These are phyloP conservation scores for Macrosoma leucophasiata DNA, from an alignment of 2,888 invertebrate species.

Conservation along the genomic window DNA sequence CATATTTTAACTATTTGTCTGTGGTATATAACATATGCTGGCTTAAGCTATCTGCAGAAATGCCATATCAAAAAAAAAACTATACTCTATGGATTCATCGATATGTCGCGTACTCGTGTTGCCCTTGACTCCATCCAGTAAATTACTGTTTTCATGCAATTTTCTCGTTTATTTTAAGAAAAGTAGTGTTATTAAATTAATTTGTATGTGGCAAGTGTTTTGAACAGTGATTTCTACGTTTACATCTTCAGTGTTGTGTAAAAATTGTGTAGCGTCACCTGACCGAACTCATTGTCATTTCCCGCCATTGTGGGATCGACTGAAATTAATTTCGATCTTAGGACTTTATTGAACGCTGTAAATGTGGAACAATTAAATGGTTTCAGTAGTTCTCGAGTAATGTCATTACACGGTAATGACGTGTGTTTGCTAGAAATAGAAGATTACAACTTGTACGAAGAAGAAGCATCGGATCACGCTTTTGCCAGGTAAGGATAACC, in stretches of 20 bases:
- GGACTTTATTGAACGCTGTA: conserved; percentile 32
- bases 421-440: conserved; percentile 73
- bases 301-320: conserved; percentile 74
- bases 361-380: conserved; percentile 46
- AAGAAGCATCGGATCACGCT: conserved; percentile 74
- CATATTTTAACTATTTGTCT: no score
- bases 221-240: conserved; percentile 35
- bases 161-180: conserved; percentile 35
- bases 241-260: conserved; percentile 33
- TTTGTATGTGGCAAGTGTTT: conserved; percentile 31
- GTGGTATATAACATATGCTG: no score
- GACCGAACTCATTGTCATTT: conserved; percentile 75
- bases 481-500: conserved; percentile 68
- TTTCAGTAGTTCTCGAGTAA: conserved; percentile 49
- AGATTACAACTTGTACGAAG: conserved; percentile 73
- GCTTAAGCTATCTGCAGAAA: conserved; percentile 10
- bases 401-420: conserved; percentile 75
- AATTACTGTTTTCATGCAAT: conserved; percentile 59
- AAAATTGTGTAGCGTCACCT: conserved; percentile 70
- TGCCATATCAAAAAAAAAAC: neutral
- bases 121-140: conserved; percentile 61
- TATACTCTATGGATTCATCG: conserved; percentile 52
- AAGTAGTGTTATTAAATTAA: conserved; percentile 24
- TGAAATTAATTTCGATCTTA: conserved; percentile 40
- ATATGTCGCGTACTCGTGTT: conserved; percentile 54